Evolutionary conservation across 1,140 invertebrate species (phyloP), one percentile per base, ranked within the genome.

Genomic region (Ditylenchus dipsaci): DNA sequence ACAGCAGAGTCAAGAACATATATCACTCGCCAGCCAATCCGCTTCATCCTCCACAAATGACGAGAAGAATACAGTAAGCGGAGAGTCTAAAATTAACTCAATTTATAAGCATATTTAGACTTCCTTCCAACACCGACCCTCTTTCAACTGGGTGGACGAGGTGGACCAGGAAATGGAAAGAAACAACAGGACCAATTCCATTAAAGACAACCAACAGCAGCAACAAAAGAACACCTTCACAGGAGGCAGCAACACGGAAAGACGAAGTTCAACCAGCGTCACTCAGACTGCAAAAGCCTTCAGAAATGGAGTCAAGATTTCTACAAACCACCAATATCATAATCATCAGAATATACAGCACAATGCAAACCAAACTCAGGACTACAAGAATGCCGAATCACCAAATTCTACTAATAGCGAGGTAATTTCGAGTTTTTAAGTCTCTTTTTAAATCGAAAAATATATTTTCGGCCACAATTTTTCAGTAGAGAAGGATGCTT

Each of bases 391-490:
- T 43, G 76, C 74, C 17, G 70, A 76, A 62, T 77, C 75, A 0
- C 74, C 74, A 11, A 38, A 67, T 43, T 76, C 74, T 27, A 77
- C 63, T 21, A 74, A 78, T 58, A 76, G 74, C 27, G 74, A 76
- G 33, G 73, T 76, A 53, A 17, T 57, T 33, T 19, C n/a, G n/a
- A n/a, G n/a, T n/a, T n/a, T n/a, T 42, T 26, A 7, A 13, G 42
- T 72, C 45, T 68, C n/a, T n/a, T 23, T 47, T n/a, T 33, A 57
- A 29, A 42, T 27, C 69, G 23, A 72, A 75, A 66, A 63, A 65
- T 26, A 67, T 23, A 21, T 8, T 21, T 65, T 70, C 17, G 5
- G 56, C 15, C 17, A 29, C n/a, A n/a, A n/a, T n/a, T n/a, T 1
- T 29, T 71, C 8, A 64, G n/a, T n/a, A n/a, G n/a, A n/a, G n/a